These are phyloP conservation scores for Abscondita cerata DNA, from an alignment of 2,888 invertebrate genomes.

Conservation along the genomic window DNA sequence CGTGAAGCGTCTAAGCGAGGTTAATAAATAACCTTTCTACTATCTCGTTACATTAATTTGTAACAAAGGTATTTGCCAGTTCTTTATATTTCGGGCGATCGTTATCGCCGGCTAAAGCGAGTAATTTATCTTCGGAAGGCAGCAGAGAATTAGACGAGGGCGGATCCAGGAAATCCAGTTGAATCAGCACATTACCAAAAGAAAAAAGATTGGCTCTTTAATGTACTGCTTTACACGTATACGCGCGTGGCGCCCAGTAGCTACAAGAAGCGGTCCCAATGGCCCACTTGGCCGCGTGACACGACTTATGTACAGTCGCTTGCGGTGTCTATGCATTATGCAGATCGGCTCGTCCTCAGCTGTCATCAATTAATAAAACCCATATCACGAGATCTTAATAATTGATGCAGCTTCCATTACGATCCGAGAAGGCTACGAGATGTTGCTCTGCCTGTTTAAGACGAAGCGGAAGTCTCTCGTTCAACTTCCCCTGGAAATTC, in stretches of 20 bases:
- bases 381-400: constrained; percentile 60
- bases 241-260: constrained; percentile 32
- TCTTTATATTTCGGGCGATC: constrained; percentile 55
- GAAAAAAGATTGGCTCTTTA: constrained; percentile 48
- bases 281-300: constrained; percentile 48
- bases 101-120: constrained; percentile 54
- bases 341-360: constrained; percentile 53
- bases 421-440: constrained; percentile 28
- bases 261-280: constrained; percentile 42
- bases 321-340: constrained; percentile 54
- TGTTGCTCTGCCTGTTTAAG: constrained; percentile 27
- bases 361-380: constrained; percentile 62
- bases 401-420: constrained; percentile 58
- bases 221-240: constrained; percentile 42
- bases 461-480: constrained; percentile 34
- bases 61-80: constrained; percentile 53
- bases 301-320: constrained; percentile 40
- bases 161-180: constrained; percentile 47
- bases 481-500: constrained; percentile 18
- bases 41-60: constrained; percentile 52
- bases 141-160: constrained; percentile 50
- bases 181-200: constrained; percentile 53
- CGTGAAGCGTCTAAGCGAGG: constrained; percentile 27
- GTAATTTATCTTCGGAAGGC: constrained; percentile 56
- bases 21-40: constrained; percentile 42